Percentiles rank a stretch among this genome's conserved stretches.
Evolutionary conservation across 2,797 vertebrate genomes (phyloP).

Genomic region (Lithobates pipiens): DNA sequence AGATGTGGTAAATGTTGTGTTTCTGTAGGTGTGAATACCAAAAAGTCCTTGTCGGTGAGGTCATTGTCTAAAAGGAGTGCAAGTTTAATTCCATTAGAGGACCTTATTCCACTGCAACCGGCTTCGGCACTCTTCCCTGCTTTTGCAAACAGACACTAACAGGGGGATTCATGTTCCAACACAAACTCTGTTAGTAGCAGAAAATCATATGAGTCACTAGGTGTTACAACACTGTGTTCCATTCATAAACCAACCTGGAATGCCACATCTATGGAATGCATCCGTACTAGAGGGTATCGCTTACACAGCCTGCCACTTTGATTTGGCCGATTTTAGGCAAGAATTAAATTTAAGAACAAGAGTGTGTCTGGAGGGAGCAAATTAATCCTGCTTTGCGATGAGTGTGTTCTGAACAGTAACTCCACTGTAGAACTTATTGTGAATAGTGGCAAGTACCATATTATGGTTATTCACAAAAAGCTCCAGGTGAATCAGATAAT

Average conservation of each 20-base stretch:
- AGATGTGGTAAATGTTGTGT: constrained; percentile 46
- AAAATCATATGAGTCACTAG: constrained; percentile 44
- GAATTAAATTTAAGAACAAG: constrained; percentile 28
- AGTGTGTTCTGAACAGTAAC: background rate
- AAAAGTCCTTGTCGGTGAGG: constrained; percentile 40
- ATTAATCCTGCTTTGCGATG: constrained; percentile 12
- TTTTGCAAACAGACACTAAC: constrained; percentile 45
- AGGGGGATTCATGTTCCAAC: constrained; percentile 46
- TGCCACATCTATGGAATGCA: constrained; percentile 44
- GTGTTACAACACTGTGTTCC: constrained; percentile 54
- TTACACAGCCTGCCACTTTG: constrained; percentile 40
- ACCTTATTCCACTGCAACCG: constrained; percentile 30
- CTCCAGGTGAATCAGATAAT: constrained; percentile 8
- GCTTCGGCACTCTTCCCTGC: constrained; percentile 13
- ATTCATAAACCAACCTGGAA: constrained; percentile 46
- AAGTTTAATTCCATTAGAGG: constrained; percentile 48
- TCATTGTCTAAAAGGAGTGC: constrained; percentile 46
- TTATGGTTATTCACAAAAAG: background rate
- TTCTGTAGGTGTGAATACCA: constrained; percentile 58
- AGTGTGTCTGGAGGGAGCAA: constrained; percentile 17
- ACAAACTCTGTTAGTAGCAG: constrained; percentile 38
- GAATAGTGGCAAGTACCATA: constrained; percentile 31
- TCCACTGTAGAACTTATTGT: background rate
- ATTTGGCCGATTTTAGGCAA: constrained; percentile 24
- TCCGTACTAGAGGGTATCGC: constrained; percentile 31